These are phyloP conservation scores for Dreissena polymorpha DNA, from an alignment of 1,140 invertebrate species.

Conservation along the genomic window DNA sequence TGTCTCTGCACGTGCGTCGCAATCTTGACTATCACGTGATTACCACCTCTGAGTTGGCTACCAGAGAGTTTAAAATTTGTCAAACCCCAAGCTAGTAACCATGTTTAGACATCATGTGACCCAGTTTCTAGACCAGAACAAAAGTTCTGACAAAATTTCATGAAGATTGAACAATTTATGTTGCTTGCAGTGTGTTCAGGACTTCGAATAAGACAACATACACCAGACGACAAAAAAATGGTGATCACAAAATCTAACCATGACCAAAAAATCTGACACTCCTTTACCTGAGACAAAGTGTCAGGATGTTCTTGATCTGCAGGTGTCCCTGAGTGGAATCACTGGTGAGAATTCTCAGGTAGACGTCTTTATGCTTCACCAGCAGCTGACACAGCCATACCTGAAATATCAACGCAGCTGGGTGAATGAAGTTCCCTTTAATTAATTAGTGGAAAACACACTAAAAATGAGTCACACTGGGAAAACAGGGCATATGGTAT, in stretches of 20 bases:
- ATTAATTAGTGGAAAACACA: not conserved
- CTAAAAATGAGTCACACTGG: not conserved
- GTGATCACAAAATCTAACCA: not conserved
- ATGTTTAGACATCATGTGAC: no score
- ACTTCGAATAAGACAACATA: not conserved
- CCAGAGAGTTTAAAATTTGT: no score
- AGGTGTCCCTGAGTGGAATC: slow-evolving; percentile 47
- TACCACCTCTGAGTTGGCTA: no score
- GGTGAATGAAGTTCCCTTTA: no score
- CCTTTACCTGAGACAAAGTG: slow-evolving; percentile 69
- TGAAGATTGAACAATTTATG: no score
- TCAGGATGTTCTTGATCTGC: slow-evolving; percentile 64
- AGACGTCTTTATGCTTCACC: slow-evolving; percentile 66
- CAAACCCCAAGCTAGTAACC: no score
- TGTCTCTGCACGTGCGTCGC: no score
- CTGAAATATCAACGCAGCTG: slow-evolving; percentile 56
- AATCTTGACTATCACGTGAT: no score
- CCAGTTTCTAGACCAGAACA: no score
- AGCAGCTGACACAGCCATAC: slow-evolving; percentile 71
- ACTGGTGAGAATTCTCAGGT: slow-evolving; percentile 53
- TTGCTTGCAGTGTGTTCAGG: no score
- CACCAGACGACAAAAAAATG: no score
- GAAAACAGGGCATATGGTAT: not conserved
- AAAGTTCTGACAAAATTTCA: no score
- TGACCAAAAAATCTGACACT: not conserved